Base-by-base conservation (phyloP, 2,888 invertebrate species). In the Dasysyrphus tricinctus region DNA sequence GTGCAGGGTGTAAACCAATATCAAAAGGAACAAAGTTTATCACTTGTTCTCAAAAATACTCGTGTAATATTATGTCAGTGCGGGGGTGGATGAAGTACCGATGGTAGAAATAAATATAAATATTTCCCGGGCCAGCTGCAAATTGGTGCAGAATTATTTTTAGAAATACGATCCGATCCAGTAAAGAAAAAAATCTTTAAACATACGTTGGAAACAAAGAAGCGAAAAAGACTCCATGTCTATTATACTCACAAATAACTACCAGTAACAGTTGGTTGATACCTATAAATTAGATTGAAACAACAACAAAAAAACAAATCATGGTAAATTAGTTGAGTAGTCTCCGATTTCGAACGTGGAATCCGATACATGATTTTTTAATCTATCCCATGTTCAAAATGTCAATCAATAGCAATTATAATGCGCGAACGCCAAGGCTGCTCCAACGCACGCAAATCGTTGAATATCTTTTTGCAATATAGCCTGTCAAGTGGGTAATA, bases 391-490 rank as follows among this genome's bases (percentile, higher is more conserved):
- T 67, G 85, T 70, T 63, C 70, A 80, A 65, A 74, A 78, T 81
- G 85, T 81, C 81, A 86, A 86, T 86, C 85, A 86, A 86, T 86
- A 59, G 85, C 57, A 81, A 81, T 81, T 86, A 78, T 81, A 86
- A 78, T 70, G 78, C 85, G 85, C 81, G 54, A 63, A 74, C 74
- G 47, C 69, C 42, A 69, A 69, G 69, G 69, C 54, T 69, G 69
- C 69, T 54, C 69, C 67, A 67, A 67, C 67, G 47, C 63, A 65
- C 63, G 39, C 69, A 69, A 69, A 54, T 54, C n/a, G 39, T 16
- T 32, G 59, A 69, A 80, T 69, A 61, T 59, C 51, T 44, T 65
- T 44, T 65, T 44, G 37, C 57, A 19, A 47, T 49, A 37, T 49
- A 37, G 72, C 72, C 75, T 72, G 72, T 73, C 76, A 84, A 72